Evolutionary conservation across 2,888 invertebrate genomes (phyloP), one percentile per base, ranked within the genome.

Genomic region (Drosophila aldrichi): DNA sequence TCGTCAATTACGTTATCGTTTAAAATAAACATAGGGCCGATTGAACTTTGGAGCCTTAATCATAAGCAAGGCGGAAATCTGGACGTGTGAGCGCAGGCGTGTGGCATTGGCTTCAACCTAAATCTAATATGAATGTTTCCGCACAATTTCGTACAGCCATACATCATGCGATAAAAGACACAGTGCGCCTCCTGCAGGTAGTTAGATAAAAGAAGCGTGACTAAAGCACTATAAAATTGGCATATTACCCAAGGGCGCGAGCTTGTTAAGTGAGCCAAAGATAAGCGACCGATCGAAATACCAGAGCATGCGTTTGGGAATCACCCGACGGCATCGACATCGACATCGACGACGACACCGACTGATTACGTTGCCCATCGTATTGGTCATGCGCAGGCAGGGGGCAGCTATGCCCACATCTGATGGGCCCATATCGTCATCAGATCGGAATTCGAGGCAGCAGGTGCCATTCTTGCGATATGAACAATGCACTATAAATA

Each of bases 41-140:
- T 6, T 73, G 77, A 71, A 86, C 86, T 86, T 89, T 89, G 86
- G 67, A 89, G 54, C 46, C 74, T 86, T 88, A 81, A 66, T 86
- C 90, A 86, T 77, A 64, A 48, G 43, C 20, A 52, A 49, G 34
- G 63, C 46, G 60, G 36, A 22, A 41, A 52, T 43, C 62, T n/a
- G 22, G 29, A 32, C 40, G 16, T 49, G 36, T 62, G 36, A 56
- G 46, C 29, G 46, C 48, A 25, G 62, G 79, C 74, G 64, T 70
- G 57, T 51, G 67, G 62, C 44, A 22, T 38, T 32, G 56, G 49
- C 52, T 63, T 38, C 60, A 44, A 29, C n/a, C 9, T 7, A 51
- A 54, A 54, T 20, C 18, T 40, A 54, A 32, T n/a, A 54, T 14
- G 32, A 25, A 46, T 10, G 9, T 29, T 58, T 12, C 38, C 40